Evolutionary conservation across 2,888 invertebrate genomes (phyloP), one percentile per base, ranked within the genome.

Genomic region (Euplagia quadripunctaria): DNA sequence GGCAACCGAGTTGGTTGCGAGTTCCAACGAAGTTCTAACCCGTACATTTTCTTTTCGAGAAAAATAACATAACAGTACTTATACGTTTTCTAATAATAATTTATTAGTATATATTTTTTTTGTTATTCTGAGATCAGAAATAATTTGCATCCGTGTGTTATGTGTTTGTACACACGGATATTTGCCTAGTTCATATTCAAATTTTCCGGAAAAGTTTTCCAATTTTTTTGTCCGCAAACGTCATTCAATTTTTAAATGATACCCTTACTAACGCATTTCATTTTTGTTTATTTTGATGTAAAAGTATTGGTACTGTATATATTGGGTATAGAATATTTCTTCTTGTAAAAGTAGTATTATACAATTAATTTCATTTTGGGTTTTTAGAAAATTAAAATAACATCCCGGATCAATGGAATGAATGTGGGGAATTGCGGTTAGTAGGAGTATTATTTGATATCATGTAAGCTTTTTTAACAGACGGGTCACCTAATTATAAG

Each of bases 1-100:
- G 43, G 69, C 79, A 63, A 78, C 73, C 69, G 77, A 79, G 77
- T 81, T 74, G 76, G 77, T 81, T 66, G 75, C 71, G 74, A 75
- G 82, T 83, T 83, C 73, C 2, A 31, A 72, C 79, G 74, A 73
- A 67, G 42, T 64, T 71, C 14, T 31, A 41, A 9, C 43, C 17
- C 12, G 41, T 52, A 46, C 14, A 9, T 58, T 71, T 71, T 65
- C 41, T 14, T 9, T 41, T 64, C 42, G 11, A 4, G 14, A 14
- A 61, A 61, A 31, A 20, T 58, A 20, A 5, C 11, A 31, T 31
- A 61, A 1, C 4, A 61, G 1, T 61, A 61, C 12, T 31, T 17
- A 52, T 52, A n/a, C 20, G 31, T 61, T 5, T 20, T 58, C 5
- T n/a, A 9, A 2, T n/a, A 11, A 20, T 12, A 12, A 14, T 61